Evolutionary conservation across 1,140 invertebrate species (phyloP).

Genomic region (Drosophila guanche): DNA sequence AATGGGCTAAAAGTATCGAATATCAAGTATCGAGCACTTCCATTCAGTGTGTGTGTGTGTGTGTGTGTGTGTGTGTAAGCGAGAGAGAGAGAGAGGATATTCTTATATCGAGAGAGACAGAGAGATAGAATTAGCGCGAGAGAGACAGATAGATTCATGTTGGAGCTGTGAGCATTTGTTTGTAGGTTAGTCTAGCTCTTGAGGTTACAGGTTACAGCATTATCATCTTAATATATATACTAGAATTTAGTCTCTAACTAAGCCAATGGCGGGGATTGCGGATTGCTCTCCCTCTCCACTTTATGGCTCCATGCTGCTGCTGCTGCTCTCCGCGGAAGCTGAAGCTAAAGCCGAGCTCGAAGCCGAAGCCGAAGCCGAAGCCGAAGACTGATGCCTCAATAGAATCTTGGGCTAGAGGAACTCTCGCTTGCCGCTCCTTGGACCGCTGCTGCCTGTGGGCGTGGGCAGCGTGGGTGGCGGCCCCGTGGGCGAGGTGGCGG

Average conservation of each 20-base stretch:
- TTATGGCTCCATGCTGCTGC: conserved; percentile 14
- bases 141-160: not conserved
- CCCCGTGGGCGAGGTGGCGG: conserved; percentile 50
- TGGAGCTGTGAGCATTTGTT: not conserved
- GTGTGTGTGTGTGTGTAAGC: conserved; percentile 1
- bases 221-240: conserved; percentile 24
- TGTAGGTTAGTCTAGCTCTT: conserved; percentile 2
- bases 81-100: conserved; percentile 2
- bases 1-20: conserved; percentile 35
- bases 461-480: conserved; percentile 10
- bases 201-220: conserved; percentile 39
- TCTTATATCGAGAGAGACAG: conserved; percentile 7
- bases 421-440: conserved; percentile 63
- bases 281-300: conserved; percentile 2
- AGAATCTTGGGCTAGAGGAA: conserved; percentile 83
- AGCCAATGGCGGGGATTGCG: conserved; percentile 44
- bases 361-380: conserved; percentile 45
- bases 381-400: conserved; percentile 66
- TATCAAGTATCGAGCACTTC: conserved; percentile 50
- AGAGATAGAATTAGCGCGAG: conserved; percentile 4
- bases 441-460: conserved; percentile 49
- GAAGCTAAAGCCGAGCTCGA: conserved; percentile 4
- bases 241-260: conserved; percentile 60
- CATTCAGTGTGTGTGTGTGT: conserved; percentile 45
- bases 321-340: conserved; percentile 1